Base-by-base conservation (phyloP, 2,113 vertebrate species). In the Zosterops japonicus region DNA sequence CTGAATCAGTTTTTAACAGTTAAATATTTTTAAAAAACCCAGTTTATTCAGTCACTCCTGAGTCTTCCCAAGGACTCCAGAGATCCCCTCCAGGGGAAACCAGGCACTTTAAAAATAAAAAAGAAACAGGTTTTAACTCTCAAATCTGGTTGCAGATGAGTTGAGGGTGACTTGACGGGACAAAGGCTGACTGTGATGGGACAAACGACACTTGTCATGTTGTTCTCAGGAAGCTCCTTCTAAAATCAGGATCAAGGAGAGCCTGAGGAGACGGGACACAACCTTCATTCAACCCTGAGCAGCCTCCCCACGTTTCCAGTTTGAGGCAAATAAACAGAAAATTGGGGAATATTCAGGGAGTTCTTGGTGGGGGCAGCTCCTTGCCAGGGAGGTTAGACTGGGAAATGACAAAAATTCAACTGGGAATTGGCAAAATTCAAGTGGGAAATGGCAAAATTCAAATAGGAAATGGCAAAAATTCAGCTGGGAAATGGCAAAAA, bases 231-330 rank as follows among this genome's bases (percentile, higher is more conserved):
- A 69, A 69, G 71, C 85, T 95, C 72, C 96, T 93, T 72, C 61
- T 57, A 47, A 63, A 63, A 89, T 86, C 86, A 93, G 56, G 64
- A 90, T 95, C 90, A 96, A 94, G 86, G 56, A 96, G 83, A 83
- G 96, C 96, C 95, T 67, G 55, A 4, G 96, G 96, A 78, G 61
- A 96, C 0, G 0, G 31, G 63, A 50, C 49, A 47, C 83, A 86
- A 92, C 95, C 92, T 89, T 92, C 27, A 1, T 5, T 42, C 83
- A 55, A 86, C 79, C 83, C 92, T 41, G 79, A 85, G 83, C 57
- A 17, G 8, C 46, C 25, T 46, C 14, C 18, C 29, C 50, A 25
- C 0, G 0, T 11, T 47, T 6, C 44, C 60, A 67, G 39, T 36
- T 81, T 33, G 28, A 23, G 53, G 33, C 1, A 27, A 13, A 35